Evolutionary conservation across 2,888 invertebrate species (phyloP), one percentile per base, ranked within the genome.

Genomic region (Drosophila hamatofila): DNA sequence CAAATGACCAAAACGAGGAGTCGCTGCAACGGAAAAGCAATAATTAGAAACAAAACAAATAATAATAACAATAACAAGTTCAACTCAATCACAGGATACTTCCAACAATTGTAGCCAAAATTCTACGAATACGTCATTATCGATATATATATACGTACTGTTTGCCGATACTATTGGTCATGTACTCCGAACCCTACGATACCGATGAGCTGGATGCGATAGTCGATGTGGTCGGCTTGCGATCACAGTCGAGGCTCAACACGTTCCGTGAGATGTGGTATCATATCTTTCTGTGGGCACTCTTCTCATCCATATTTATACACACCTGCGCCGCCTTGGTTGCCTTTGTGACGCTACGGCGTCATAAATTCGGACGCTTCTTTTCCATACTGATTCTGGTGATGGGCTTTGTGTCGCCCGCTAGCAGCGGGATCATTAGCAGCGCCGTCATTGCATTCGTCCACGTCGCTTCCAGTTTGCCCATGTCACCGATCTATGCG

Each of bases 231-330:
- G 94, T 96, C 87, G 95, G 95, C 81, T 93, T 96, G 80, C 95
- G 95, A 75, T 94, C 95, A 72, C 94, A 94, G 79, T 95, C 95
- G 88, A 95, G 95, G 65, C 93, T 96, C 81, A 95, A 95, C 92
- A 95, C 95, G 71, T 95, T 97, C 94, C 94, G 96, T 94, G 98
- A 98, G 93, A 98, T 98, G 97, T 98, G 98, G 98, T 98, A 98
- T 93, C 97, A 98, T 92, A 96, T 98, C 92, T 98, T 98, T 94
- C 94, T 98, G 90, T 98, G 98, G 98, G 97, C 97, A 70, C 94
- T 98, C 90, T 97, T 98, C 92, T 98, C 98, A 16, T 98, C 98
- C 57, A 95, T 98, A 90, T 96, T 98, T 92, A 97, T 98, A 80
- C 98, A 98, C 93, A 96, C 96, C 59, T 96, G 98, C 92, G 98